These are phyloP conservation scores for Drosophila bocqueti DNA, from an alignment of 1,140 invertebrate species.

Conservation along the genomic window DNA sequence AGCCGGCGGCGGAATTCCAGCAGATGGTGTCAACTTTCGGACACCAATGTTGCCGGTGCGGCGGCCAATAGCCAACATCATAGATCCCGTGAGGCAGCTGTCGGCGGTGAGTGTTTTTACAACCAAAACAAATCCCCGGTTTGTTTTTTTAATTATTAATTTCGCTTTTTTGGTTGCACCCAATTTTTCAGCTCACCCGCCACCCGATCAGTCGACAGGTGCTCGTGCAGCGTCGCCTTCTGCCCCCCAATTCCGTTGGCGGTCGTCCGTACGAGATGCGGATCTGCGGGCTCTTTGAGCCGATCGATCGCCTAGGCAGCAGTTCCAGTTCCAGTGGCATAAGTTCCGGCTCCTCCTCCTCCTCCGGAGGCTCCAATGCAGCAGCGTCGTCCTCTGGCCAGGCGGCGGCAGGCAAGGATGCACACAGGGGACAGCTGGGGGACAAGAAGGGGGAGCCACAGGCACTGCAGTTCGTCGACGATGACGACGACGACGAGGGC, in stretches of 20 bases:
- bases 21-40: constrained; percentile 58
- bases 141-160: neutral
- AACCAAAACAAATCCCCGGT: too few relatives aligned
- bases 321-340: neutral
- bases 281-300: constrained; percentile 65
- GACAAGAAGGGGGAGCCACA: neutral
- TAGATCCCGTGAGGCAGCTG: constrained; percentile 71
- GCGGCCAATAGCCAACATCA: constrained; percentile 62
- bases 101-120: constrained; percentile 45
- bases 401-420: neutral
- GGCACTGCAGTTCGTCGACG: neutral
- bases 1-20: constrained; percentile 5
- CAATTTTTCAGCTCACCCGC: constrained; percentile 53
- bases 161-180: neutral
- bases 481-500: too few relatives aligned
- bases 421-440: neutral
- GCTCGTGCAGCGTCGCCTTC: constrained; percentile 72
- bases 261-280: constrained; percentile 62
- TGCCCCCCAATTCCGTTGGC: constrained; percentile 48
- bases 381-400: neutral
- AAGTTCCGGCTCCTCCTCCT: neutral
- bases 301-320: constrained; percentile 41
- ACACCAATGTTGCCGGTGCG: constrained; percentile 77
- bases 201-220: constrained; percentile 75
- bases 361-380: neutral